Evolutionary conservation across 1,140 invertebrate species (phyloP).

Genomic region (Plectus sambesii): DNA sequence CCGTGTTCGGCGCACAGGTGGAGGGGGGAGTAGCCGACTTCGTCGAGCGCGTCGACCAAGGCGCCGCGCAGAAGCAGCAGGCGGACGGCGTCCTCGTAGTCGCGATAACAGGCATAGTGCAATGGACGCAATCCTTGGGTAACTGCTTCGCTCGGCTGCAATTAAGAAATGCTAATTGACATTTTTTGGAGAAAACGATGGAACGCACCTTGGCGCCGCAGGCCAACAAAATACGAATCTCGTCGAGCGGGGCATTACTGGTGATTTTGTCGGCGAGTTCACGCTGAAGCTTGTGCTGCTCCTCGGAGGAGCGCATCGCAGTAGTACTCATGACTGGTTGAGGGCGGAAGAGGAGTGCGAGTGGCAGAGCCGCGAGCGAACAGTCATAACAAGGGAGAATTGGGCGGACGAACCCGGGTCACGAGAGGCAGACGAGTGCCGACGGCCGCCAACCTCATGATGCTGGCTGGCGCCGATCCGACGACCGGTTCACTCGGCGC

Average conservation of each 20-base stretch:
- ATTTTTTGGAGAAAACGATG: constrained; percentile 7
- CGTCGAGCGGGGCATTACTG: constrained; percentile 68
- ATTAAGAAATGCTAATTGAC: not conserved
- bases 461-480: too few species aligned
- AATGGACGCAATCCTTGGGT: constrained; percentile 59
- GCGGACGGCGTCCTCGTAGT: constrained; percentile 65
- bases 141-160: constrained; percentile 48
- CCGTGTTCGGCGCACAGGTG: constrained; percentile 75
- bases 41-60: constrained; percentile 65
- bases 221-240: constrained; percentile 68
- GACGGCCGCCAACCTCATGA: too few species aligned
- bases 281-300: constrained; percentile 56
- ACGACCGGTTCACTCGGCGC: too few species aligned
- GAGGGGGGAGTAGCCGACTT: constrained; percentile 75
- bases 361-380: too few species aligned
- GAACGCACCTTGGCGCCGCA: constrained; percentile 63
- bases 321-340: too few species aligned
- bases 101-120: constrained; percentile 81
- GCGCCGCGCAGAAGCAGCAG: constrained; percentile 45
- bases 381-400: too few species aligned
- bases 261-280: constrained; percentile 79
- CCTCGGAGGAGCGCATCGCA: too few species aligned
- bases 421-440: too few species aligned
- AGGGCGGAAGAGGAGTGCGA: too few species aligned
- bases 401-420: too few species aligned